Evolutionary conservation across 1,140 invertebrate genomes (phyloP), one percentile per base, ranked within the genome.

Genomic region (Periplaneta americana): DNA sequence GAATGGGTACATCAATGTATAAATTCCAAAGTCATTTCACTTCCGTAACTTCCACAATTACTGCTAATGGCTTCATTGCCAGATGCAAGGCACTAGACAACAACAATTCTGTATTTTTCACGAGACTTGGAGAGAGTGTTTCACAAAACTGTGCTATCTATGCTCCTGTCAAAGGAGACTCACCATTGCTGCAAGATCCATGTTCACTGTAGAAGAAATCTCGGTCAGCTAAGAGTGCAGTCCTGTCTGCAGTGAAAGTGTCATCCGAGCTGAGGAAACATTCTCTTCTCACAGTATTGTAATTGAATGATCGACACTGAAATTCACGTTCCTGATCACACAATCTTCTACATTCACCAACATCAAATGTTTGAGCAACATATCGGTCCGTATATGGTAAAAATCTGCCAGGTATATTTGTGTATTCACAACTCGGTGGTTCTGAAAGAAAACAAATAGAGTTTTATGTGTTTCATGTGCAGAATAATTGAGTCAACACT

Each of bases 241-340:
- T 83, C 37, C 80, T 66, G 74, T 83, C 82, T 13, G 87, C 85
- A 28, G 87, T 87, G 57, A 86, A 84, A 18, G 87, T 86, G 83
- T 91, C 90, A 80, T 90, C 89, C 2, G 88, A 87, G 76, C 88
- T 90, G 18, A 91, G 86, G 13, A 88, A 86, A 84, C 90, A 91
- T 39, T 90, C 88, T 31, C 87, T 81, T 57, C 87, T 83, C 33
- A 86, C 84, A 5, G 85, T 82, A 77, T 87, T 84, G 80, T 86
- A 86, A 78, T 85, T 87, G 83, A 87, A 88, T 34, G 87, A 86
- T 35, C 88, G 85, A 82, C 90, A 91, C 18, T 85, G 84, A 82
- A 91, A 91, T 74, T 89, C 87, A 33, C 86, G 83, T 82, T 91
- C 90, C 17, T 85, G 82, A 81, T 90, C 88, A 84, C 90, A 91